These are phyloP conservation scores for Tragelaphus strepsiceros DNA, from an alignment of 2,113 vertebrate species.

Conservation along the genomic window DNA sequence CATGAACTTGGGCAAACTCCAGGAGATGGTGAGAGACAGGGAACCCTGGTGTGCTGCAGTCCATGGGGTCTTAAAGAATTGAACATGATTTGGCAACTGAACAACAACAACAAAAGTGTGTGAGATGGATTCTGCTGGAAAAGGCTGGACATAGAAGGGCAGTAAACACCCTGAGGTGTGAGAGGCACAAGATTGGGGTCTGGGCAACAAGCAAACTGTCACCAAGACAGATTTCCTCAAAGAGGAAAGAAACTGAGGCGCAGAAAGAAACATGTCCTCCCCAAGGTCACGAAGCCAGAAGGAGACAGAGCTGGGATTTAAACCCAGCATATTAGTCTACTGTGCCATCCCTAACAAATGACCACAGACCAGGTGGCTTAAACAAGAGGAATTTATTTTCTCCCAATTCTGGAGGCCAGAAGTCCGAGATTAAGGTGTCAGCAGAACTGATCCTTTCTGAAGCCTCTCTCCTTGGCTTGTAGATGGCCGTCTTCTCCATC, in stretches of 20 bases:
- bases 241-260: neutral
- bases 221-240: neutral
- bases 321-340: neutral
- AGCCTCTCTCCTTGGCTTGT: neutral
- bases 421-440: neutral
- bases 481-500: neutral
- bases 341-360: accelerated
- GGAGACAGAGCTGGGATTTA: neutral
- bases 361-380: neutral
- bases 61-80: neutral
- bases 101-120: neutral
- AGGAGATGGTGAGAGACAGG: neutral
- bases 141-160: neutral
- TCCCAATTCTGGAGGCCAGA: neutral
- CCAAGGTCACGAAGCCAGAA: neutral
- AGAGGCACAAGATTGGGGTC: neutral
- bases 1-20: neutral
- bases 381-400: neutral
- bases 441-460: neutral
- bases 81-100: neutral
- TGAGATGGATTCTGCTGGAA: neutral
- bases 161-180: neutral
- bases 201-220: neutral
- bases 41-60: neutral
- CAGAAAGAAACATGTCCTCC: neutral